Conservation (phyloP, 2,888 invertebrate genomes). For the Volucella inanis region DNA sequence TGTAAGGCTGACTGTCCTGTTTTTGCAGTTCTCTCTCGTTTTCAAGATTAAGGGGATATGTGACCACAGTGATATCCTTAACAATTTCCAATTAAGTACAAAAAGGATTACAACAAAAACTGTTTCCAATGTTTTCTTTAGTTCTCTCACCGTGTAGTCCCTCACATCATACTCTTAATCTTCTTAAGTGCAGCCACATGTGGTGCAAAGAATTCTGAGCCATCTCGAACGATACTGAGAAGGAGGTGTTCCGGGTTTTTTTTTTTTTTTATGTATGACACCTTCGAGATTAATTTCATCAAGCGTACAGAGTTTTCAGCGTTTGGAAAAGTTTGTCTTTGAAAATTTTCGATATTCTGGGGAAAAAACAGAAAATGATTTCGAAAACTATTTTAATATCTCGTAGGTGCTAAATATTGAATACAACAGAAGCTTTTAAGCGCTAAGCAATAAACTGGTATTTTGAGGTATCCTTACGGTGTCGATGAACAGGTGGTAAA, state of each 20-base stretch:
- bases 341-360: too few species aligned
- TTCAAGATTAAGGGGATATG: conserved; percentile 30
- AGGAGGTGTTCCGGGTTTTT: not conserved
- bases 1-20: conserved; percentile 4
- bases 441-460: too few species aligned
- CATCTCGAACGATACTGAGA: not conserved
- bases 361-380: not conserved
- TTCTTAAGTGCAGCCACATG: conserved; percentile 47
- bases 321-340: too few species aligned
- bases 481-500: too few species aligned
- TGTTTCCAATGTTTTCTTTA: not conserved
- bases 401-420: too few species aligned
- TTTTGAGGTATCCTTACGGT: too few species aligned
- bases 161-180: conserved; percentile 15
- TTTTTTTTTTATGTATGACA: not conserved
- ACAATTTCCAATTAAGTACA: conserved; percentile 65
- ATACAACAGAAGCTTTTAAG: too few species aligned
- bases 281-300: not conserved
- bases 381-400: conserved; percentile 15
- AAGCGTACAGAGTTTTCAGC: too few species aligned
- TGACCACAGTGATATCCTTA: conserved; percentile 55
- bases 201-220: conserved; percentile 13
- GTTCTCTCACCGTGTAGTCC: not conserved
- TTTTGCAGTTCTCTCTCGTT: not conserved
- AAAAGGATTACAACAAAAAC: conserved; percentile 5